Percentiles rank a stretch among this genome's conserved stretches.
Evolutionary conservation across 1,140 invertebrate species (phyloP).

Genomic region (Leptopilina clavipes): DNA sequence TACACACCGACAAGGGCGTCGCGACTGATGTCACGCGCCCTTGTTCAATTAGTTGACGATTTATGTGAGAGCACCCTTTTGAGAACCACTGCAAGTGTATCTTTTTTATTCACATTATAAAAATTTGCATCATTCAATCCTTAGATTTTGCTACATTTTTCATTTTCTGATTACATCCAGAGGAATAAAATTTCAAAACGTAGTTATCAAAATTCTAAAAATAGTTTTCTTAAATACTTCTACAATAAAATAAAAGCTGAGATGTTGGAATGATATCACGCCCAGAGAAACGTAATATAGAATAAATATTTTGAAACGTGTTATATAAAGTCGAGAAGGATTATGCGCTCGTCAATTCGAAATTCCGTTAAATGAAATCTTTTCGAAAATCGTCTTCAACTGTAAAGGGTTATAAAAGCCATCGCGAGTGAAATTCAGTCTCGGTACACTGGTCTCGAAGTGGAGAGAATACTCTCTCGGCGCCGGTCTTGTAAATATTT

Average conservation of each 20-base stretch:
- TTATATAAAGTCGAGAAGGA: no score
- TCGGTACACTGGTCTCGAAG: background rate
- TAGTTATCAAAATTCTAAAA: no score
- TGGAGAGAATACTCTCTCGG: background rate
- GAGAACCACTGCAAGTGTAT: slow-evolving; percentile 9
- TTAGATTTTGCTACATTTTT: background rate
- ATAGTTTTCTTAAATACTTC: no score
- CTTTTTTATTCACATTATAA: background rate
- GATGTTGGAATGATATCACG: no score
- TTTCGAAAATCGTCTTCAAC: background rate
- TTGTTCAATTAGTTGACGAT: slow-evolving; percentile 10
- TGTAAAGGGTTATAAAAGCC: background rate
- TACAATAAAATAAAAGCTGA: no score
- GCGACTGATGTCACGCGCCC: slow-evolving; percentile 20
- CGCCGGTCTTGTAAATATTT: slow-evolving; percentile 27
- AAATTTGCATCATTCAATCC: background rate
- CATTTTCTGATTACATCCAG: no score
- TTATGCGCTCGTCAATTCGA: background rate
- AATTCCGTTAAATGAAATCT: background rate
- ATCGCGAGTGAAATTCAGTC: slow-evolving; percentile 13
- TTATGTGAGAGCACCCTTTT: background rate
- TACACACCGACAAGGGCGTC: slow-evolving; percentile 5
- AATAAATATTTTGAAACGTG: no score
- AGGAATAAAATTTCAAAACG: no score
- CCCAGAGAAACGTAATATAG: no score